Base-by-base conservation (phyloP, 1,140 invertebrate genomes). In the Oncopeltus fasciatus region DNA sequence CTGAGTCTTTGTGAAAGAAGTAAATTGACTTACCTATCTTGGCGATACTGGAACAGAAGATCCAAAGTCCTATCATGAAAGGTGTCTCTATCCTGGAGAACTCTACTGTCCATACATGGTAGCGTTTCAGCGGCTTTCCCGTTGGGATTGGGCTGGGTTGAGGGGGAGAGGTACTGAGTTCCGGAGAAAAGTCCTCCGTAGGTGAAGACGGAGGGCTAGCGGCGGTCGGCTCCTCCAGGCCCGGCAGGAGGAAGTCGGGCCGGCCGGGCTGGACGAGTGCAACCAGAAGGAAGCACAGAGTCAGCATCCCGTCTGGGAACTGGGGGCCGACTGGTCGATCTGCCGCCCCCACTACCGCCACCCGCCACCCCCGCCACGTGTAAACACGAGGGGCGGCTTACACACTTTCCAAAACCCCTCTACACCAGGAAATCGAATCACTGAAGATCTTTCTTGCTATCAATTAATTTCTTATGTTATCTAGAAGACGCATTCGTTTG, bases 11-110 rank as follows among this genome's bases (percentile, higher is more conserved):
- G n/a, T n/a, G n/a, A n/a, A n/a, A n/a, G n/a, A n/a, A n/a, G n/a
- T n/a, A n/a, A n/a, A n/a, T n/a, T 12, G 33, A 57, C 84, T 86
- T 73, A 95, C 93, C 92, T 70, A 95, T 95, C 83, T 95, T 96
- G 2, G 92, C 90, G 68, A 95, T 76, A 72, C 90, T 92, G 21
- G 92, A 91, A 68, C 90, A 90, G 67, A 96, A 86, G 68, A 96
- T 93, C 93, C 93, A 96, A 61, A 95, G 76, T 11, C 89, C 88
- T 64, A 96, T 95, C 65, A 95, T 83, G 72, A 95, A 94, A 0
- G 92, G 92, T 2, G 88, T 89, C 73, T 93, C 88, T 0, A 95
- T 91, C 27, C 88, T 76, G 62, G 83, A 81, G 72, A 95, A 95
- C 65, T 95, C 90, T 64, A 93, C 85, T 16, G 81, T 82, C 18